Conservation (phyloP, 2,113 vertebrate species). For the Arvicanthis niloticus region DNA sequence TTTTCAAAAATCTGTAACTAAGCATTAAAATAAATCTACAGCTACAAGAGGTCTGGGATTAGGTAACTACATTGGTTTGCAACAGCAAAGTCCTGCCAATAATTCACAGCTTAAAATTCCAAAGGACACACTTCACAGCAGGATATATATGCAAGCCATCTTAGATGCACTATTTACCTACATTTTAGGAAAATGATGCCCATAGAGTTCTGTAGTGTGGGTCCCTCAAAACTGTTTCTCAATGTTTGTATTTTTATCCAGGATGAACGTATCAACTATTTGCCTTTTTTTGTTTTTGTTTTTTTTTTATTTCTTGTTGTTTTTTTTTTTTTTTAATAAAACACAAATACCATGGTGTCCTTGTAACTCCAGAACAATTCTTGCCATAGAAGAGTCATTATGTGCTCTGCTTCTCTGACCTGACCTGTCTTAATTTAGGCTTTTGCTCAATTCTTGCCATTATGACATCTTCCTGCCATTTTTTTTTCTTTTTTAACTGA, state of each 20-base stretch:
- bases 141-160: not conserved
- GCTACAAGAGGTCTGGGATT: not conserved
- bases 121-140: not conserved
- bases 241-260: not conserved
- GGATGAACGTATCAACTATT: not conserved
- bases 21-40: slow-evolving; percentile 1
- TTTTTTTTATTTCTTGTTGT: too few species aligned
- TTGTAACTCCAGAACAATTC: not conserved
- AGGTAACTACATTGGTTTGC: not conserved
- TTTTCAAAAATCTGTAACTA: not conserved
- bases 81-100: not conserved
- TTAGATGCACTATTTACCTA: slow-evolving; percentile 9
- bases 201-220: not conserved
- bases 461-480: not conserved
- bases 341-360: not conserved
- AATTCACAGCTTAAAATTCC: not conserved
- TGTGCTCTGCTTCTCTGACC: too few species aligned
- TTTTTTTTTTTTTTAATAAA: not conserved
- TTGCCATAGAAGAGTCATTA: not conserved
- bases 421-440: not conserved
- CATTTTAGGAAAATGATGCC: not conserved
- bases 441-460: not conserved
- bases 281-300: not conserved
- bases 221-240: not conserved
- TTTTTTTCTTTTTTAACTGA: too few species aligned